Evolutionary conservation across 2,113 vertebrate genomes (phyloP), one percentile per base, ranked within the genome.

Genomic region (Bambusicola thoracicus): DNA sequence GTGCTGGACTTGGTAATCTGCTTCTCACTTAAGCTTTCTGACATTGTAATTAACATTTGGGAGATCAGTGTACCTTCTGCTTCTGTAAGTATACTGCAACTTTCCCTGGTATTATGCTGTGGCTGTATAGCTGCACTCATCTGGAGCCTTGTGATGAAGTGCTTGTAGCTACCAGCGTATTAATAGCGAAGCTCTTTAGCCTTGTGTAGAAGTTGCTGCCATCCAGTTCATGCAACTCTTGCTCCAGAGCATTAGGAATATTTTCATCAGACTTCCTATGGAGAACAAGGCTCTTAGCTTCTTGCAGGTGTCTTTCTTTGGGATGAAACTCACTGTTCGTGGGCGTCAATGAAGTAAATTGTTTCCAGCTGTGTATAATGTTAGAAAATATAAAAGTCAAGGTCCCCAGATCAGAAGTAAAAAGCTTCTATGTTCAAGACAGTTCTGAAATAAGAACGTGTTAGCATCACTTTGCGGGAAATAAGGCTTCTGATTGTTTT

Each of bases 1-100:
- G 41, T 87, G 8, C 34, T 70, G 17, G n/a, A 27, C 2, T 85
- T 69, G 38, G 14, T 72, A 77, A 73, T 61, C 49, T 79, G 66
- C 63, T 88, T 89, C 46, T 89, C 48, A 44, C 20, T 66, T 38
- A 81, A 92, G 14, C 24, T 86, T 92, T 84, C 16, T 89, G 59
- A 63, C 56, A 70, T 11, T 59, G 15, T 67, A 74, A 74, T 84
- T 81, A 87, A 65, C 0, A 0, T 41, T 53, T 74, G 55, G 32
- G 63, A 46, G 44, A 93, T 87, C 25, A 65, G 20, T 18, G 7
- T 65, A n/a, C 25, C 36, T 69, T 46, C 7, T 69, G 40, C 24
- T 76, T 63, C 43, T 72, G 9, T 58, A 55, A 63, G 49, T 72
- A 17, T 46, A 3, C n/a, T 66, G n/a, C 69, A 43, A 34, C 67